A percentile compares a stretch with the other conserved stretches of the same genome.
phyloP scores from a whole-genome alignment of 2,113 vertebrate genomes.

The Anarhynchus alexandrinus region DNA sequence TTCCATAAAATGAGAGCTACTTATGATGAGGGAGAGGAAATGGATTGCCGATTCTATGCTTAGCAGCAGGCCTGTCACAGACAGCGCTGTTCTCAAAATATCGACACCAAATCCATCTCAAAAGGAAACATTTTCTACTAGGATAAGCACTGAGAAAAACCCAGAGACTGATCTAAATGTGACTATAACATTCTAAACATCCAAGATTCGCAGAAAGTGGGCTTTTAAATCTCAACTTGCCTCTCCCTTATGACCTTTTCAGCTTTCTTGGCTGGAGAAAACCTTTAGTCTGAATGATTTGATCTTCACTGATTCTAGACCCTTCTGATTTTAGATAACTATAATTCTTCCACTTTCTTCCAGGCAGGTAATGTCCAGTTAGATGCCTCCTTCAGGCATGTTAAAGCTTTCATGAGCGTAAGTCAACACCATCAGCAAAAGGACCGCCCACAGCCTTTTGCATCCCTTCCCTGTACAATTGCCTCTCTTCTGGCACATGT shows the following conservation, averaged over 20 bases:
- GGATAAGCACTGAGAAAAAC: background rate
- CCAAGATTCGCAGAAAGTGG: background rate
- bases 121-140: background rate
- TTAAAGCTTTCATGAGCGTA: background rate
- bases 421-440: background rate
- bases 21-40: background rate
- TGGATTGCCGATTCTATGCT: background rate
- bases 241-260: background rate
- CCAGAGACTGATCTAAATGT: background rate
- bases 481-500: background rate
- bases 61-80: background rate
- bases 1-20: background rate
- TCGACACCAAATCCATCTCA: background rate
- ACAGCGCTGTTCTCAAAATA: background rate
- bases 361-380: background rate
- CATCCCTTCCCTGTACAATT: background rate
- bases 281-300: background rate
- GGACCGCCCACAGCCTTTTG: background rate
- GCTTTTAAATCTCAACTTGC: background rate
- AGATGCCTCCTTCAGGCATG: background rate
- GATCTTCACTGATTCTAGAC: background rate
- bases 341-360: background rate
- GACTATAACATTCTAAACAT: background rate
- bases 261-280: background rate
- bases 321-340: background rate